A percentile compares a stretch with the other conserved stretches of the same genome.
phyloP scores from a whole-genome alignment of 1,140 invertebrate species.

The Tetragonula clypearis region DNA sequence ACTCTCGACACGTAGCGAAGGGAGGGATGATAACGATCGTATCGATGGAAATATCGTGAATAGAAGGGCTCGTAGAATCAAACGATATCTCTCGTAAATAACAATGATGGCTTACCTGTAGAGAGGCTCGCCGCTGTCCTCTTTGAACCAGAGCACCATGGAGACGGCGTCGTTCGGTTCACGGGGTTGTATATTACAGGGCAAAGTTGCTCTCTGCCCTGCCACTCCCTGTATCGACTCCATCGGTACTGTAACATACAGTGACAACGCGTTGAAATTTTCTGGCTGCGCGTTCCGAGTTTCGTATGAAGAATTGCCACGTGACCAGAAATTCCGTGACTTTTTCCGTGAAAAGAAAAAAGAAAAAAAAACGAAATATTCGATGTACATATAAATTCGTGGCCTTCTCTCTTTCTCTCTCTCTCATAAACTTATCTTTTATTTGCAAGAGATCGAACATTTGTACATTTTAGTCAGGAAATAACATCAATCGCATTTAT shows the following conservation, averaged over 20 bases:
- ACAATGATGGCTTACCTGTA: conserved; percentile 86
- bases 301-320: neutral
- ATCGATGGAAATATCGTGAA: neutral
- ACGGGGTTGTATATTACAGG: conserved; percentile 90
- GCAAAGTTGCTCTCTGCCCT: conserved; percentile 88
- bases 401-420: no score
- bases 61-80: neutral
- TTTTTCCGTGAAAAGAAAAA: neutral
- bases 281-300: neutral
- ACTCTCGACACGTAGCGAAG: neutral
- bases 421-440: no score
- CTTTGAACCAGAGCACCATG: conserved; percentile 95
- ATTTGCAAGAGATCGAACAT: no score
- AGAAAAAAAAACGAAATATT: no score
- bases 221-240: conserved; percentile 90
- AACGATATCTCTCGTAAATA: conserved; percentile 41
- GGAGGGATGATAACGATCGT: neutral
- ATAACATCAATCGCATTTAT: no score
- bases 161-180: conserved; percentile 90
- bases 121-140: conserved; percentile 90
- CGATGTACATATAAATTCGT: no score
- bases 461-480: no score
- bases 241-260: conserved; percentile 87
- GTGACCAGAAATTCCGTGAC: conserved; percentile 11
- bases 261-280: conserved; percentile 40